A percentile compares a stretch with the other conserved stretches of the same genome.
phyloP scores from a whole-genome alignment of 2,113 vertebrate genomes.

The Dromaius novaehollandiae region DNA sequence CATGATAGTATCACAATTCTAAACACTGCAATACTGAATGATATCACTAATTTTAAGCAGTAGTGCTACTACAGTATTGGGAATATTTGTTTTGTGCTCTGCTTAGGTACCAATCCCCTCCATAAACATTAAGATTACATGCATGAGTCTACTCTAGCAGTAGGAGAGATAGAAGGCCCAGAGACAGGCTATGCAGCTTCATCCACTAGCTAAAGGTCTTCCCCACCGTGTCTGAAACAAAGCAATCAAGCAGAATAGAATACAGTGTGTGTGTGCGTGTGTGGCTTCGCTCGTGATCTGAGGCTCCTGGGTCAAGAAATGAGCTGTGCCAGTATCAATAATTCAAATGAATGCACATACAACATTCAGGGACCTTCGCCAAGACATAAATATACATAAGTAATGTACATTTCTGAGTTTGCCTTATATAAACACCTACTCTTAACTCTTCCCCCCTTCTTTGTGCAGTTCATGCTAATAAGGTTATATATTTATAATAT shows the following conservation, averaged over 20 bases:
- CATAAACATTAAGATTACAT: neutral
- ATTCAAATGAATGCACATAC: neutral
- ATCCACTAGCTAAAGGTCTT: neutral
- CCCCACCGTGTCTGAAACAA: neutral
- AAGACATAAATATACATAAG: neutral
- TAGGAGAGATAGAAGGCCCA: neutral
- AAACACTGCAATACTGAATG: neutral
- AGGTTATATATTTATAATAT: neutral
- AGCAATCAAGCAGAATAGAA: neutral
- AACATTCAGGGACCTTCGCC: neutral
- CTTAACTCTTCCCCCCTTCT: neutral
- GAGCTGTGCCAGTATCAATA: neutral
- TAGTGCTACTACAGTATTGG: accelerated
- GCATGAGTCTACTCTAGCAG: neutral
- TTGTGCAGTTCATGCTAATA: neutral
- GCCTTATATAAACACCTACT: neutral
- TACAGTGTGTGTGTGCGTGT: accelerated
- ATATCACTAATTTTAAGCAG: neutral
- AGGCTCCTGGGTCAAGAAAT: neutral
- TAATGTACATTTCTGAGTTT: neutral
- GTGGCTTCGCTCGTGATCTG: neutral
- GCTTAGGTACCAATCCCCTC: neutral
- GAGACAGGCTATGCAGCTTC: neutral
- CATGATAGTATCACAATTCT: neutral
- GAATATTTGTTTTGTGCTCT: neutral